Percentiles rank a stretch among this genome's conserved stretches.
phyloP scores from a whole-genome alignment of 2,113 vertebrate species.

The Scortum barcoo region DNA sequence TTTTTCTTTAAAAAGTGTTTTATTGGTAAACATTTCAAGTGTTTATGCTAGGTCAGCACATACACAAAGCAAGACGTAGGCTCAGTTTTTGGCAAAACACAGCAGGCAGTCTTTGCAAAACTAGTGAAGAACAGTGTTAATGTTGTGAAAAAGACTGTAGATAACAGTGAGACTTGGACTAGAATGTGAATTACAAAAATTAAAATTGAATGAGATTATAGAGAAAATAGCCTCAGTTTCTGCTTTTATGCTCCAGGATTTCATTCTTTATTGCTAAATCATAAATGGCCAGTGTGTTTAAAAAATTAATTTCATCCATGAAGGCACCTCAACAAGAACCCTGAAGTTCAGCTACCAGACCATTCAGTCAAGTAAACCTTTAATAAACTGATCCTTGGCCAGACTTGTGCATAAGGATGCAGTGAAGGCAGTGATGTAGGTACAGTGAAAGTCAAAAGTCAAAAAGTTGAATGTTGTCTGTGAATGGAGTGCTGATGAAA shows the following conservation, averaged over 20 bases:
- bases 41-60: not conserved
- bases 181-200: not conserved
- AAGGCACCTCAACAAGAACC: not conserved
- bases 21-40: not conserved
- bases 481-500: conserved; percentile 3
- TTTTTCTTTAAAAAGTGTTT: no score
- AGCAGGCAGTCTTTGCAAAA: not conserved
- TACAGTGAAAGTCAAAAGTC: conserved; percentile 3
- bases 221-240: not conserved
- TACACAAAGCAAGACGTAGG: not conserved
- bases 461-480: not conserved
- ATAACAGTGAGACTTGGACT: not conserved
- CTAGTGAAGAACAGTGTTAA: not conserved
- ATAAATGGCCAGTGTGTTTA: not conserved
- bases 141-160: not conserved
- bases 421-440: conserved; percentile 9
- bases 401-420: not conserved
- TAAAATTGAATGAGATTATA: not conserved
- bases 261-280: not conserved
- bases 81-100: not conserved
- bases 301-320: not conserved
- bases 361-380: not conserved
- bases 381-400: not conserved
- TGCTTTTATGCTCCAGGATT: not conserved
- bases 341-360: not conserved